Evolutionary conservation across 1,140 invertebrate genomes (phyloP).

Genomic region (Pogonus chalceus): DNA sequence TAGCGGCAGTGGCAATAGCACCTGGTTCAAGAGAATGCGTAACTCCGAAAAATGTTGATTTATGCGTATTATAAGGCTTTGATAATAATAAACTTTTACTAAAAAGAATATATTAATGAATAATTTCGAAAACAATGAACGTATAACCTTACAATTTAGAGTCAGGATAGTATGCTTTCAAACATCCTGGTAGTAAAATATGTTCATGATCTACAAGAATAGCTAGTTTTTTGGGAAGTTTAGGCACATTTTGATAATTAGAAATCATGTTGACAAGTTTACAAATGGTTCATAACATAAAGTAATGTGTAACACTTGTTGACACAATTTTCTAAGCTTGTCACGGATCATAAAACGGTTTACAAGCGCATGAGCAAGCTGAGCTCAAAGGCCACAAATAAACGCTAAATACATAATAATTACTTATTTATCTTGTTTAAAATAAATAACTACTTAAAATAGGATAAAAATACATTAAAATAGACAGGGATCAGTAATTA

Average conservation of each 20-base stretch:
- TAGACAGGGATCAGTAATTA: too few relatives aligned
- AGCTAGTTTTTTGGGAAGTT: neutral
- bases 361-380: too few relatives aligned
- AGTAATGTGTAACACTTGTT: neutral
- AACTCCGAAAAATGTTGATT: neutral
- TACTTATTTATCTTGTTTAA: too few relatives aligned
- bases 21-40: neutral
- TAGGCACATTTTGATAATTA: neutral
- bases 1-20: neutral
- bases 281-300: neutral
- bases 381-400: too few relatives aligned
- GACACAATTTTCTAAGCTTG: neutral
- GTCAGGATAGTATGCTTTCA: neutral
- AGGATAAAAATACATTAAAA: too few relatives aligned
- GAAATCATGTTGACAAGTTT: neutral
- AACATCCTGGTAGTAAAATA: neutral
- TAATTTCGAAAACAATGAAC: neutral
- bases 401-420: too few relatives aligned
- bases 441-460: too few relatives aligned
- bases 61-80: neutral
- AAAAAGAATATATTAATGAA: neutral
- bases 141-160: neutral
- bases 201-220: neutral
- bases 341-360: too few relatives aligned
- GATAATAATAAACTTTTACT: neutral